Conservation (phyloP, 1,140 invertebrate genomes). For the Caenorhabditis tropicalis region DNA sequence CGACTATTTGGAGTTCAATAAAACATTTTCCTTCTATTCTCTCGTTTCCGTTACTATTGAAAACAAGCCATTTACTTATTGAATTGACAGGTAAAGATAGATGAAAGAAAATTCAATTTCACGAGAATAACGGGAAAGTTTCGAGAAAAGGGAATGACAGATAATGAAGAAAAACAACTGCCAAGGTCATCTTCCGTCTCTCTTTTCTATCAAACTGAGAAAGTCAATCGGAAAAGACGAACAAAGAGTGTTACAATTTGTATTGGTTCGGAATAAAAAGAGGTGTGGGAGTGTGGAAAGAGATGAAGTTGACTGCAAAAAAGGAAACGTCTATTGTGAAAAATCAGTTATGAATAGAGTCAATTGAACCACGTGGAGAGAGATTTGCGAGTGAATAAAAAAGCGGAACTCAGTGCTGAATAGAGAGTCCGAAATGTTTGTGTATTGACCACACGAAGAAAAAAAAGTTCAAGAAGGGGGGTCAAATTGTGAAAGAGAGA, state of each 20-base stretch:
- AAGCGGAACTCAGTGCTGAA: not conserved
- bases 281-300: not conserved
- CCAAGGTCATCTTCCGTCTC: not conserved
- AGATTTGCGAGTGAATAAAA: conserved; percentile 13
- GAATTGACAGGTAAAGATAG: not conserved
- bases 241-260: conserved; percentile 40
- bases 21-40: not conserved
- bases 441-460: not conserved
- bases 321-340: conserved; percentile 27
- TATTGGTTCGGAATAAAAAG: not conserved
- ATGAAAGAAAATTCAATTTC: not conserved
- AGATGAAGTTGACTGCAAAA: not conserved
- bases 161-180: conserved; percentile 25
- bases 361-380: conserved; percentile 12
- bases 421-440: not conserved
- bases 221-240: conserved; percentile 13
- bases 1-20: not conserved
- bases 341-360: not conserved
- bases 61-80: not conserved
- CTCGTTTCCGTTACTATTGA: too few species aligned
- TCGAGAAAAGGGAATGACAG: not conserved
- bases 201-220: not conserved
- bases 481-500: not conserved
- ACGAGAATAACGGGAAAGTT: not conserved
- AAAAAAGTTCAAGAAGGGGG: not conserved